Percentiles rank a stretch among this genome's conserved stretches.
Evolutionary conservation across 2,113 vertebrate genomes (phyloP).

Genomic region (Tringa solitaria): DNA sequence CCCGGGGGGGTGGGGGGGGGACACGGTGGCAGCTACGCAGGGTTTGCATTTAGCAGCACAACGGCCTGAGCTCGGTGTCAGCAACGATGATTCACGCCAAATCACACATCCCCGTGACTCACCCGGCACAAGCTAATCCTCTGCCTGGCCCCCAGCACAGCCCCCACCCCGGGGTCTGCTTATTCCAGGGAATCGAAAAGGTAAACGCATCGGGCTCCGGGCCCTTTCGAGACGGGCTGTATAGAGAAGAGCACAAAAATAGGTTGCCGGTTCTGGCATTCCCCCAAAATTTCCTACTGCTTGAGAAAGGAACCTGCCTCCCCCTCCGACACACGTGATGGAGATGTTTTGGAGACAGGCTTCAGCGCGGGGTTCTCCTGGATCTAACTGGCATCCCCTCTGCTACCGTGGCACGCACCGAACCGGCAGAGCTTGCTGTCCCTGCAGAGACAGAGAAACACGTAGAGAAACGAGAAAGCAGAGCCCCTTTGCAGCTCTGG

Average conservation of each 20-base stretch:
- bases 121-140: neutral
- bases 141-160: neutral
- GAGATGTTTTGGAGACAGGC: neutral
- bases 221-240: neutral
- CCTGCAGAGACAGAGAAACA: neutral
- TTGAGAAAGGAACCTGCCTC: neutral
- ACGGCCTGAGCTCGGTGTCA: neutral
- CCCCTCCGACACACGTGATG: neutral
- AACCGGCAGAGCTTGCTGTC: neutral
- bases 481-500: neutral
- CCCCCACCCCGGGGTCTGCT: neutral
- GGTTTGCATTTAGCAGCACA: neutral
- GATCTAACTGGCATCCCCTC: neutral
- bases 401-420: rapidly evolving
- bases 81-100: neutral
- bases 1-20: neutral
- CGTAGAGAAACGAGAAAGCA: neutral
- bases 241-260: neutral
- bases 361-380: neutral
- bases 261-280: neutral
- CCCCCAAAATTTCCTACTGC: neutral
- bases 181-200: neutral
- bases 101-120: neutral
- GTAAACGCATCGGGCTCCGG: neutral
- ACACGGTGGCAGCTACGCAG: neutral